A percentile compares a stretch with the other conserved stretches of the same genome.
phyloP scores from a whole-genome alignment of 2,888 invertebrate species.

The Rhamphomyia laevipes region DNA sequence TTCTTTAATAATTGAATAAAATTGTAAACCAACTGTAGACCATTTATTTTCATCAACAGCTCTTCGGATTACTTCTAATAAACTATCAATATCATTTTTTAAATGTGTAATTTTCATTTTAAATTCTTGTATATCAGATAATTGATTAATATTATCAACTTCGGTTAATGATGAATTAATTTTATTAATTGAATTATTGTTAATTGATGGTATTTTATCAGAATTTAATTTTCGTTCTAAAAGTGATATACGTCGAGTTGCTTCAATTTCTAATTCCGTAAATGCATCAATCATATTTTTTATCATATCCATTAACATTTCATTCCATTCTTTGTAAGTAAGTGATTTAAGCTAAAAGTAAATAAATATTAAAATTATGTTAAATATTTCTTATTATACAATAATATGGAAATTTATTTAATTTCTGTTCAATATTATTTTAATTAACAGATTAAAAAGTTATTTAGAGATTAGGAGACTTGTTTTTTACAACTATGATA shows the following conservation, averaged over 20 bases:
- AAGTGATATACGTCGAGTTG: slow-evolving; percentile 42
- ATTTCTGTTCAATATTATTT: too few species aligned
- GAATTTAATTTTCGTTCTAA: slow-evolving; percentile 26
- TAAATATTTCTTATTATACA: too few species aligned
- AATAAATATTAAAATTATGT: too few species aligned
- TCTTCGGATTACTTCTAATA: slow-evolving; percentile 39
- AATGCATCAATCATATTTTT: slow-evolving; percentile 47
- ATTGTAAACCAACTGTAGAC: slow-evolving; percentile 33
- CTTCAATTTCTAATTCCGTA: slow-evolving; percentile 49
- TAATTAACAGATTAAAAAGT: too few species aligned
- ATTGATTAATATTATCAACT: background rate
- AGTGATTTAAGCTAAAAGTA: slow-evolving; percentile 50
- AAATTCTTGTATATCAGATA: background rate
- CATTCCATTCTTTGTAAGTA: slow-evolving; percentile 50
- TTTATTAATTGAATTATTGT: too few species aligned
- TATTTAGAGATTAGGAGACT: too few species aligned
- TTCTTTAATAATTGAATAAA: slow-evolving; percentile 35
- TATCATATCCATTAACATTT: slow-evolving; percentile 48
- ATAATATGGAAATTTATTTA: too few species aligned
- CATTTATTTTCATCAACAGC: slow-evolving; percentile 33
- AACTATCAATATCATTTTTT: slow-evolving; percentile 31
- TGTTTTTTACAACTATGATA: too few species aligned
- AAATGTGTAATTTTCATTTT: slow-evolving; percentile 22
- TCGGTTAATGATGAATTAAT: too few species aligned
- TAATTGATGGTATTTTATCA: background rate